Evolutionary conservation across 2,113 vertebrate species (phyloP).

Genomic region (Gnathonemus longibarbis): DNA sequence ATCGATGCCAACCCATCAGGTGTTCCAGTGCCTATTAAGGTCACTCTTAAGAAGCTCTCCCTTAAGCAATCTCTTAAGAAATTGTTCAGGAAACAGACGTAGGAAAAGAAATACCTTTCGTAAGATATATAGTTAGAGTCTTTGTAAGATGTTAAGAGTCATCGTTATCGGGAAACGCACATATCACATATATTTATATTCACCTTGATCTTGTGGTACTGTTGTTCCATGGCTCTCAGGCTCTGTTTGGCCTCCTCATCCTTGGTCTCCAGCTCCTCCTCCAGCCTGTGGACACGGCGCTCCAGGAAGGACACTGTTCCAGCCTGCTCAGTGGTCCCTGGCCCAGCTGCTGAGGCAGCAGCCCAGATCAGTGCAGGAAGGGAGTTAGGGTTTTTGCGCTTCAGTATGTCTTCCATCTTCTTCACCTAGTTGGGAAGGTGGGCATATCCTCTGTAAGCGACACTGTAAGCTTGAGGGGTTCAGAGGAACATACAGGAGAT

Average conservation of each 20-base stretch:
- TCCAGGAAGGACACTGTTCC: slow-evolving; percentile 68
- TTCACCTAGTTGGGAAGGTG: slow-evolving; percentile 67
- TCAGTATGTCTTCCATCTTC: slow-evolving; percentile 85
- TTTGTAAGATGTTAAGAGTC: too few relatives aligned
- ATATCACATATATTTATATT: not conserved
- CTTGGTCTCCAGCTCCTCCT: slow-evolving; percentile 78
- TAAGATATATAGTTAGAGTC: too few relatives aligned
- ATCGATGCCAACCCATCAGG: too few relatives aligned
- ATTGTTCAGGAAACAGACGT: too few relatives aligned
- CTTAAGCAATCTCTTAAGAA: too few relatives aligned
- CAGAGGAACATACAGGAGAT: not conserved
- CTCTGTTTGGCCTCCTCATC: slow-evolving; percentile 84
- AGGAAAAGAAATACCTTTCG: too few relatives aligned
- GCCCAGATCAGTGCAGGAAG: slow-evolving; percentile 83
- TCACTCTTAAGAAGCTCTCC: too few relatives aligned
- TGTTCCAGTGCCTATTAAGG: too few relatives aligned
- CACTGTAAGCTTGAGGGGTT: not conserved
- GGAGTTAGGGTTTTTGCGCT: slow-evolving; percentile 78
- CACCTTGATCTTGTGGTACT: slow-evolving; percentile 86
- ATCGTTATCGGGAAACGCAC: not conserved
- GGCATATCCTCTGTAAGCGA: not conserved
- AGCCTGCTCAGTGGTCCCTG: slow-evolving; percentile 35
- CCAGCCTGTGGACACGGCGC: slow-evolving; percentile 74
- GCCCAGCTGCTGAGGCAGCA: slow-evolving; percentile 58
- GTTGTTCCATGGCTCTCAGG: slow-evolving; percentile 81